Conservation (phyloP, 1,140 invertebrate species). For the Drosophila chauvacae region DNA sequence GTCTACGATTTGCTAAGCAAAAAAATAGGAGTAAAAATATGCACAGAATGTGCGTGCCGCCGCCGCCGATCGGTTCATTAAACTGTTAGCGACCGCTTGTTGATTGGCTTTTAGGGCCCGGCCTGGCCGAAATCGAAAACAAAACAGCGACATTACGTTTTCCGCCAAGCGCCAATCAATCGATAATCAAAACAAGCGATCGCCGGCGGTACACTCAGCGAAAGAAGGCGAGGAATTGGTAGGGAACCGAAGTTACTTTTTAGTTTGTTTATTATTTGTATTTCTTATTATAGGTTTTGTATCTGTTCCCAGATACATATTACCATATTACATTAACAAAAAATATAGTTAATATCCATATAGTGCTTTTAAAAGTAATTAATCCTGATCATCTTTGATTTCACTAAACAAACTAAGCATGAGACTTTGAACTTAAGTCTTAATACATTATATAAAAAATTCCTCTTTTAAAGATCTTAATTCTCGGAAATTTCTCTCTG, state of each 20-base stretch:
- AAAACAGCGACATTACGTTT: conserved; percentile 69
- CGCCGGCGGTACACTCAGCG: background rate
- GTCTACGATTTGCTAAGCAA: conserved; percentile 10
- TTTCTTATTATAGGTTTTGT: background rate
- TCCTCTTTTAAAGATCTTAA: fast-evolving
- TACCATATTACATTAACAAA: background rate
- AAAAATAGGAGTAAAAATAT: conserved; percentile 40
- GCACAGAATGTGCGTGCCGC: conserved; percentile 63
- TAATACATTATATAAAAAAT: too few relatives aligned
- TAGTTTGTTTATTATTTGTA: background rate
- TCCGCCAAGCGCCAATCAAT: conserved; percentile 17
- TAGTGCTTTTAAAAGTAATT: too few relatives aligned
- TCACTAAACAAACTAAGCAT: background rate
- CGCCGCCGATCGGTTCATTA: conserved; percentile 49
- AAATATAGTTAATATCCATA: too few relatives aligned
- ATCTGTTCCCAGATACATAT: too few relatives aligned
- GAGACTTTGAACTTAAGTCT: background rate
- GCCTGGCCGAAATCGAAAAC: conserved; percentile 60
- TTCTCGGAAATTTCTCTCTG: background rate
- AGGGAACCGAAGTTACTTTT: too few relatives aligned
- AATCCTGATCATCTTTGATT: too few relatives aligned
- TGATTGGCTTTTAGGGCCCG: conserved; percentile 52
- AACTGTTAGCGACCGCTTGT: conserved; percentile 44
- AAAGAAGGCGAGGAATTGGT: background rate
- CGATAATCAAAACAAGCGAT: conserved; percentile 35